Evolutionary conservation across 2,113 vertebrate species (phyloP).

Genomic region (Lichenostomus cassidix): DNA sequence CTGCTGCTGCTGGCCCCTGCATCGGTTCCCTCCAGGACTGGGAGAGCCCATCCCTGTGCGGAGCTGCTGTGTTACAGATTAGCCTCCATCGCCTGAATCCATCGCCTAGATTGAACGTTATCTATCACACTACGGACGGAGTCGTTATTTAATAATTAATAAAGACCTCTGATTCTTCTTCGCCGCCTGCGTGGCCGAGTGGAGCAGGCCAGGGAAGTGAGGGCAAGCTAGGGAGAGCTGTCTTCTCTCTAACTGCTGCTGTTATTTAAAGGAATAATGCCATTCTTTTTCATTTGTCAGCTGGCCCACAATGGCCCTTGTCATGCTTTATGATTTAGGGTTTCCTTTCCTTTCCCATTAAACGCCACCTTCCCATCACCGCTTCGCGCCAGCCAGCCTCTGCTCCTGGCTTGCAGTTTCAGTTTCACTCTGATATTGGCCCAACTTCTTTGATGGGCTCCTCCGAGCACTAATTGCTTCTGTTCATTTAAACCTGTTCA

Average conservation of each 20-base stretch:
- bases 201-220: constrained; percentile 34
- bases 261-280: constrained; percentile 77
- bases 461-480: constrained; percentile 76
- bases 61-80: constrained; percentile 33
- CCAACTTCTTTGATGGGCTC: constrained; percentile 74
- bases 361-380: constrained; percentile 66
- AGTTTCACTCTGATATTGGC: constrained; percentile 64
- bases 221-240: constrained; percentile 62
- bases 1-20: neutral
- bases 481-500: constrained; percentile 77
- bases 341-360: constrained; percentile 77
- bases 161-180: constrained; percentile 73
- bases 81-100: constrained; percentile 46
- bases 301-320: constrained; percentile 76
- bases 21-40: rapidly evolving
- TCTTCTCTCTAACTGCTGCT: constrained; percentile 69
- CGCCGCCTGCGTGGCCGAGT: constrained; percentile 22
- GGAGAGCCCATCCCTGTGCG: neutral
- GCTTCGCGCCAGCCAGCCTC: constrained; percentile 52
- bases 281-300: constrained; percentile 79
- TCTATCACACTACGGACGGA: constrained; percentile 68
- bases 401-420: constrained; percentile 57
- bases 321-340: constrained; percentile 76
- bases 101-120: constrained; percentile 60
- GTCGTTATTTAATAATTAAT: constrained; percentile 85